Base-by-base conservation (phyloP, 2,888 invertebrate genomes). In the Agrochola lota region DNA sequence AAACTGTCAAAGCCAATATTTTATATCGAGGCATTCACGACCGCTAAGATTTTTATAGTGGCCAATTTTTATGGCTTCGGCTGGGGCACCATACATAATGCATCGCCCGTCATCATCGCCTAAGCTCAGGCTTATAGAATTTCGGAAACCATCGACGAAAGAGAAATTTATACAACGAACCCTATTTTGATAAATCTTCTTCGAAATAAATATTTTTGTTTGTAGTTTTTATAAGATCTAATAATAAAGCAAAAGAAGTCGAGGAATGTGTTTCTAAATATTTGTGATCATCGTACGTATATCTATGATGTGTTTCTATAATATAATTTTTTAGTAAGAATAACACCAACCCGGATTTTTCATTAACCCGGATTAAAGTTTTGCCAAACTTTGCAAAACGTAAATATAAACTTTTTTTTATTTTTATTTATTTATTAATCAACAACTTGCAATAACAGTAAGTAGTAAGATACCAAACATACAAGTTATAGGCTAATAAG, bases 121-220 rank as follows among this genome's bases (percentile, higher is more conserved):
- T 74, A 71, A 88, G 77, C 83, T 71, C 15, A 20, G 77, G 80
- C 83, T 88, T 88, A 87, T 81, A 76, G 87, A 78, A 85, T 85
- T 76, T 75, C 23, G 20, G 35, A 55, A 69, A 73, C 79, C 71
- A 68, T 76, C 35, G 63, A n/a, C 59, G 49, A n/a, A 64, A 26
- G 0, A 26, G 43, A 55, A 81, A 30, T 71, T 67, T 76, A 75
- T 76, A 67, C 69, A 70, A 26, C 5, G 60, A 60, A 59, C 52
- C 23, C 59, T 66, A 62, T 40, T 52, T 72, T 64, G 59, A 74
- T 80, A 0, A 23, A 71, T 60, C 23, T 57, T 35, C 57, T n/a
- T 23, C 15, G 30, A 40, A 52, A 79, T 49, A 68, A 68, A 67
- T 40, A 1, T 15, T 17, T 68, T 66, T 35, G 60, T 64, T 26